Evolutionary conservation across 92 coral and sea anemone species (phyloP), one percentile per base, ranked within the genome.

Genomic region (Epizoanthus illoricatus): DNA sequence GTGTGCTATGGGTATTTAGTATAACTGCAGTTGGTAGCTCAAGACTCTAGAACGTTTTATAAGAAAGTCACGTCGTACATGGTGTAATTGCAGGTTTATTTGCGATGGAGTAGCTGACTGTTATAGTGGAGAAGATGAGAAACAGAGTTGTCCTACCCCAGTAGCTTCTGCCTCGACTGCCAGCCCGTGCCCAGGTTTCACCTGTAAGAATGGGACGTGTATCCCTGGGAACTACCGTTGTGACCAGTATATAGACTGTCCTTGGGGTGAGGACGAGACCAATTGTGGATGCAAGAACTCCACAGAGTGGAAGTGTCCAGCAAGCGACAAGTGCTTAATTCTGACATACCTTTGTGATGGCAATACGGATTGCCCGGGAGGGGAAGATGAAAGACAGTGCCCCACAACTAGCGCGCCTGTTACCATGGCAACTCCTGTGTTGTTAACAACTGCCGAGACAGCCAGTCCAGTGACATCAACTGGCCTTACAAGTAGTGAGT

Each of bases 91-190:
- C 69, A 94, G 98, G 76, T 89, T 89, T 81, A 79, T 88, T 47
- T 94, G 98, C 43, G 97, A 94, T 74, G 98, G 97, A 17, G 83
- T 52, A 12, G 67, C 49, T 60, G 97, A 94, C 36, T 94, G 98
- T 59, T 63, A 61, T 8, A 60, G 76, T 7, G 97, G 98, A 12
- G 97, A 92, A 65, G 98, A 94, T 60, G 98, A 94, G 74, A 70
- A 69, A 7, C 89, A 88, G 68, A 81, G 79, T 40, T 93, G 97
- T 74, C 95, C 98, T 28, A 87, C 95, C 0, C 90, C 70, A n/a
- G 79, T 60, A 54, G 20, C 91, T 62, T 54, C 84, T 20, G 13
- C 39, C 65, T 42, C 88, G 24, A 57, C 85, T 20, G 19, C 74
- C 23, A 80, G 52, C 23, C 65, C 86, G 23, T 89, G 92, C 83